A percentile compares a stretch with the other conserved stretches of the same genome.
Conservation (phyloP, 1,140 invertebrate genomes). For the Paramacrobiotus metropolitanus region DNA sequence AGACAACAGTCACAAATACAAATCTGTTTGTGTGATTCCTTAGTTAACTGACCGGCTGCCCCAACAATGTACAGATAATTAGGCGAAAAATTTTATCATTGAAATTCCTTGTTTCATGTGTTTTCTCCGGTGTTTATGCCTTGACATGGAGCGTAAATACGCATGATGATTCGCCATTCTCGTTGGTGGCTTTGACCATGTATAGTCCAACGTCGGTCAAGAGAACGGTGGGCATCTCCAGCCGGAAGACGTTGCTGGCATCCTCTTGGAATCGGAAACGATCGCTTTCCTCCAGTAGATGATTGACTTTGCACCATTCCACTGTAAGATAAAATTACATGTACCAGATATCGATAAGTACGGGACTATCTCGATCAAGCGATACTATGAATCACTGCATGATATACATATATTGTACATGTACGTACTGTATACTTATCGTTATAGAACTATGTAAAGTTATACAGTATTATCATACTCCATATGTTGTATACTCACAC, state of each 20-base stretch:
- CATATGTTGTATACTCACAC: too few relatives aligned
- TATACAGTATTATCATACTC: too few relatives aligned
- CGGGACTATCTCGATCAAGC: conserved; percentile 1
- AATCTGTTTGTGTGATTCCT: too few relatives aligned
- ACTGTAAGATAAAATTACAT: conserved; percentile 18
- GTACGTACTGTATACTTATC: too few relatives aligned
- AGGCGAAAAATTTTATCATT: too few relatives aligned
- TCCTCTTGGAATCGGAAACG: conserved; percentile 58
- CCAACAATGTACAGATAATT: too few relatives aligned
- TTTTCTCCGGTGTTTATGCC: background rate
- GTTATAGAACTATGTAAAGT: too few relatives aligned
- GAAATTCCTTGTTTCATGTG: background rate
- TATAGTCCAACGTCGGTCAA: conserved; percentile 69
- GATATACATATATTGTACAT: too few relatives aligned
- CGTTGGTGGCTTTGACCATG: conserved; percentile 53
- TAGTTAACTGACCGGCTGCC: too few relatives aligned
- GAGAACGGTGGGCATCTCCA: conserved; percentile 43
- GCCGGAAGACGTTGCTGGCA: conserved; percentile 41
- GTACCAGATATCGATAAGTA: background rate
- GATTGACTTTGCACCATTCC: conserved; percentile 71
- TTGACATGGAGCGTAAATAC: conserved; percentile 3
- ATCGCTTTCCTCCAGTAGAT: conserved; percentile 46
- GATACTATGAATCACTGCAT: too few relatives aligned
- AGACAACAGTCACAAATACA: too few relatives aligned
- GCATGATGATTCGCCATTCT: conserved; percentile 32